These are phyloP conservation scores for Acleris laterana DNA, from an alignment of 2,888 invertebrate species.

Conservation along the genomic window DNA sequence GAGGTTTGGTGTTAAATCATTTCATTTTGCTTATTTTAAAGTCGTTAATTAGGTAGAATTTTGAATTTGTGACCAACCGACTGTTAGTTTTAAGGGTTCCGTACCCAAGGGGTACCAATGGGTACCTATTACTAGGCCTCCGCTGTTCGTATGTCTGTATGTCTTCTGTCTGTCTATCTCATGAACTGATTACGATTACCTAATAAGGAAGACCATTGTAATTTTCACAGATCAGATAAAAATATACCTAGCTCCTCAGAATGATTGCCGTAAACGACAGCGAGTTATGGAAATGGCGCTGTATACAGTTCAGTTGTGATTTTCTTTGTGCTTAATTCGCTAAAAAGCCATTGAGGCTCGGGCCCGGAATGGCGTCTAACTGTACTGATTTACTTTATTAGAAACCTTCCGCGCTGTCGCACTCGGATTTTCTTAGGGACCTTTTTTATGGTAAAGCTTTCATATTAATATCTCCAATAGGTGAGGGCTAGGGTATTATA, in stretches of 20 bases:
- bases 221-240: too few relatives aligned
- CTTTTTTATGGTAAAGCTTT: neutral
- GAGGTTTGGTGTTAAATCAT: too few relatives aligned
- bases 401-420: slow-evolving; percentile 3
- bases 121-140: too few relatives aligned
- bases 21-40: too few relatives aligned
- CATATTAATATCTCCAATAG: neutral
- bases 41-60: neutral
- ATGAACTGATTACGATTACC: too few relatives aligned
- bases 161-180: too few relatives aligned
- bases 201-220: too few relatives aligned
- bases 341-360: slow-evolving; percentile 16
- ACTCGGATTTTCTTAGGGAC: neutral
- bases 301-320: slow-evolving; percentile 5
- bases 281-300: slow-evolving; percentile 7
- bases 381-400: slow-evolving; percentile 20
- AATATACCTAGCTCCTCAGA: too few relatives aligned
- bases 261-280: neutral
- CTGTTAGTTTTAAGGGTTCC: too few relatives aligned
- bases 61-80: neutral
- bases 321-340: slow-evolving; percentile 15
- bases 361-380: slow-evolving; percentile 13
- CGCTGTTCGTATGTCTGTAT: too few relatives aligned
- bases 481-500: too few relatives aligned
- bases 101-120: too few relatives aligned